Conservation (phyloP, 2,113 vertebrate species). For the Myiozetetes cayanensis region DNA sequence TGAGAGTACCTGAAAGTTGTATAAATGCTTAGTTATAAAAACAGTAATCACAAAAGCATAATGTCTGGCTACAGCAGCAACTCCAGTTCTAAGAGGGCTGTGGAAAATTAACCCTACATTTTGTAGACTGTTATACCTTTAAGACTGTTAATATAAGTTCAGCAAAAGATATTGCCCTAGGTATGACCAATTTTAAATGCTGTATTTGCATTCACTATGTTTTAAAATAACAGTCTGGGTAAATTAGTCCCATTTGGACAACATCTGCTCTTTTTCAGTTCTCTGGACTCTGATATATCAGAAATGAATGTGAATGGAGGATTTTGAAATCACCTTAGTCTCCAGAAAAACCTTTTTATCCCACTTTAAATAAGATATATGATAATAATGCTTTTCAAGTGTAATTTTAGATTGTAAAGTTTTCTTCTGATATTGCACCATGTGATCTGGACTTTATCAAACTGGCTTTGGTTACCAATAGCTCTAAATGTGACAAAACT, state of each 20-base stretch:
- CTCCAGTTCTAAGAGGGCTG: background rate
- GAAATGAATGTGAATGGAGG: background rate
- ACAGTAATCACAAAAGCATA: background rate
- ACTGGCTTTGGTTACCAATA: conserved; percentile 25
- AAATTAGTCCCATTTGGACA: conserved; percentile 32
- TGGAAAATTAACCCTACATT: background rate
- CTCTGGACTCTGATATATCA: background rate
- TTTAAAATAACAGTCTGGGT: background rate
- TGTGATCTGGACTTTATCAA: conserved; percentile 42
- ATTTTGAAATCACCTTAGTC: background rate
- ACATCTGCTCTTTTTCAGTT: background rate
- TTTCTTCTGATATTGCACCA: background rate
- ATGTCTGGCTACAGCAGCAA: background rate
- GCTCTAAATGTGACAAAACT: conserved; percentile 17
- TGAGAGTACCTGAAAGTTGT: background rate
- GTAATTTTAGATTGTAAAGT: background rate
- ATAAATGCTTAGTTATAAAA: background rate
- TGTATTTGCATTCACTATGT: background rate
- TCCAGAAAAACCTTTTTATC: background rate
- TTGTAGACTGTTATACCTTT: background rate
- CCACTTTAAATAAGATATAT: background rate
- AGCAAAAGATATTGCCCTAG: background rate
- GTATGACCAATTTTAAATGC: background rate
- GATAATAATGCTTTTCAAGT: conserved; percentile 3
- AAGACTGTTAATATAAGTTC: background rate